These are phyloP conservation scores for Abscondita cerata DNA, from an alignment of 2,888 invertebrate genomes.

Conservation along the genomic window DNA sequence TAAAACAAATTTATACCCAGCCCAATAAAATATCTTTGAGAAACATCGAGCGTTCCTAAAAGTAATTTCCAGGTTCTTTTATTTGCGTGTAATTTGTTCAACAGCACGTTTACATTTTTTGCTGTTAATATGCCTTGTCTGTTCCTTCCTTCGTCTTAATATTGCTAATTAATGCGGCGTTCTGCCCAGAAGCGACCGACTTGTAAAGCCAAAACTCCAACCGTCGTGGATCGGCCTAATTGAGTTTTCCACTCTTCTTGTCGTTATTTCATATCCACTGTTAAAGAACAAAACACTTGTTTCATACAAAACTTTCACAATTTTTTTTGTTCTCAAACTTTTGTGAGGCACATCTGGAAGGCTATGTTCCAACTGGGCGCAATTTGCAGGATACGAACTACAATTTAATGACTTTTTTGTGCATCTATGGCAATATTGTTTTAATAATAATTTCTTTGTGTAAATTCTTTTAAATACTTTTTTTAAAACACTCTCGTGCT, in stretches of 20 bases:
- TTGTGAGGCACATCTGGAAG: slow-evolving; percentile 25
- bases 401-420: neutral
- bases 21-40: no score
- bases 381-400: slow-evolving; percentile 18
- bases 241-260: slow-evolving; percentile 40
- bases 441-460: neutral
- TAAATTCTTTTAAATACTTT: no score
- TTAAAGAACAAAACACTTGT: slow-evolving; percentile 35
- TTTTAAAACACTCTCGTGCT: no score
- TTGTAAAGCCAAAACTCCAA: slow-evolving; percentile 31
- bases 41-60: slow-evolving; percentile 14
- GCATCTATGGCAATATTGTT: neutral
- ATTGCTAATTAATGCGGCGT: slow-evolving; percentile 42
- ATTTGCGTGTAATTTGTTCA: slow-evolving; percentile 23
- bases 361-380: slow-evolving; percentile 15
- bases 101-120: slow-evolving; percentile 21
- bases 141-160: slow-evolving; percentile 33
- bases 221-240: slow-evolving; percentile 40
- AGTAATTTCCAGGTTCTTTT: slow-evolving; percentile 16
- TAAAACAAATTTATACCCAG: no score
- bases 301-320: slow-evolving; percentile 34
- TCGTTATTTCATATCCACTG: slow-evolving; percentile 36
- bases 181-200: slow-evolving; percentile 29
- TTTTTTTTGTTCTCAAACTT: slow-evolving; percentile 20
- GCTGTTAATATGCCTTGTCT: slow-evolving; percentile 32